Percentiles rank a stretch among this genome's conserved stretches.
These are phyloP conservation scores for Anagrus nilaparvatae DNA, from an alignment of 1,140 invertebrate genomes.

Conservation along the genomic window DNA sequence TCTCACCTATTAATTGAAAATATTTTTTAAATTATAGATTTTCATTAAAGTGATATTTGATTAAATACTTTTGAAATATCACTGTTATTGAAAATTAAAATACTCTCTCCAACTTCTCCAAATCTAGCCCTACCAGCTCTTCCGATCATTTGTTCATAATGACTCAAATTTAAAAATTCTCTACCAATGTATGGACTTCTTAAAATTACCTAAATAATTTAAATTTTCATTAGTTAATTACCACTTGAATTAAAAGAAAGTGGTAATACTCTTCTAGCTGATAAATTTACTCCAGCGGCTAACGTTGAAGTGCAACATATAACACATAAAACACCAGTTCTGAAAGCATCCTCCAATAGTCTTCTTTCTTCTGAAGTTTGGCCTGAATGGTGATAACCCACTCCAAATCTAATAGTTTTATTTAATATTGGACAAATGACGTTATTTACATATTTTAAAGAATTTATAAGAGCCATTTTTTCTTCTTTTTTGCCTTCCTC, in stretches of 20 bases:
- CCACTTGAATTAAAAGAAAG: too few species aligned
- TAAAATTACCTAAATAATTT: slow-evolving; percentile 65
- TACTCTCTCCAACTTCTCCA: slow-evolving; percentile 71
- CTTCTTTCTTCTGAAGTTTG: slow-evolving; percentile 74
- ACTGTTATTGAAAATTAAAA: slow-evolving; percentile 50
- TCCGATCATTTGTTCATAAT: slow-evolving; percentile 94
- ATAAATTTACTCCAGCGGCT: slow-evolving; percentile 93
- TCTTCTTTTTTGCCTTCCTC: slow-evolving; percentile 48
- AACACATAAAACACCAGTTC: slow-evolving; percentile 67
- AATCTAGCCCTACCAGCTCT: slow-evolving; percentile 70
- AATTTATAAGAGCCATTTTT: slow-evolving; percentile 48
- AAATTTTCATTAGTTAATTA: not conserved
- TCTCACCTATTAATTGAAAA: slow-evolving; percentile 36
- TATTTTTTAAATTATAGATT: too few species aligned
- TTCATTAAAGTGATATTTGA: too few species aligned
- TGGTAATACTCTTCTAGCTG: slow-evolving; percentile 78
- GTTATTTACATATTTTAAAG: slow-evolving; percentile 52
- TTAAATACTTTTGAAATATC: too few species aligned
- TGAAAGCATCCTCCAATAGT: slow-evolving; percentile 81
- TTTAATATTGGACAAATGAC: slow-evolving; percentile 65
- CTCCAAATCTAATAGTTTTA: slow-evolving; percentile 63
- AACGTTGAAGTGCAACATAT: slow-evolving; percentile 93
- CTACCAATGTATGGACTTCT: slow-evolving; percentile 72
- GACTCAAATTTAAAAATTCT: slow-evolving; percentile 64
- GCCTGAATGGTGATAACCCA: slow-evolving; percentile 86